A percentile compares a stretch with the other conserved stretches of the same genome.
Evolutionary conservation across 2,888 invertebrate species (phyloP).

Genomic region (Eledone cirrhosa): DNA sequence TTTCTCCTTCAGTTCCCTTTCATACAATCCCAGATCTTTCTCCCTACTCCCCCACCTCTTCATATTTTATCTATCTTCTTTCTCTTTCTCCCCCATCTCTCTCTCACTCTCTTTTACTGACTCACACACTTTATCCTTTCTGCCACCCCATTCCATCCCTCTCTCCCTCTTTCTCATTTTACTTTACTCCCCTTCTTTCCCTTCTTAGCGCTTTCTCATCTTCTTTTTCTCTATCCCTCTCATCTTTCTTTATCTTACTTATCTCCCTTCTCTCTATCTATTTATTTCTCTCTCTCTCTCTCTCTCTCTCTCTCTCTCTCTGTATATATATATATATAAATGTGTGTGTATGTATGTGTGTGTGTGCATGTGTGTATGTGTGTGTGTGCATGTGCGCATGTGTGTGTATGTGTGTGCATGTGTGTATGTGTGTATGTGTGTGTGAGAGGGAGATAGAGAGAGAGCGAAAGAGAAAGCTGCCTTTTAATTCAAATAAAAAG

Average conservation of each 20-base stretch:
- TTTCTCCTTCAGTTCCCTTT: not conserved
- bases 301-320: not conserved
- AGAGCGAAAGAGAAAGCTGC: not conserved
- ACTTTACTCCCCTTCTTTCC: not conserved
- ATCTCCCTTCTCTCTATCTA: not conserved
- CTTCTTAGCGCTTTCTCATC: not conserved
- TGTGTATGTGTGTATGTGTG: not conserved
- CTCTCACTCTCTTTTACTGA: not conserved
- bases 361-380: not conserved
- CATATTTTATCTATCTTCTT: not conserved
- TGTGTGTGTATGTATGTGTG: not conserved
- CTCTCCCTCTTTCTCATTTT: not conserved
- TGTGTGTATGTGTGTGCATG: not conserved
- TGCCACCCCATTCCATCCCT: not conserved
- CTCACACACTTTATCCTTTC: not conserved
- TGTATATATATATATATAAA: no score
- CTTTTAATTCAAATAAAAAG: no score
- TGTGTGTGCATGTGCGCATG: slow-evolving; percentile 6
- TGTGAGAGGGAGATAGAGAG: not conserved
- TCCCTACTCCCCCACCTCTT: not conserved
- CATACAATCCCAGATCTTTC: not conserved
- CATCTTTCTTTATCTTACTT: not conserved
- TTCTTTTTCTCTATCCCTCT: not conserved
- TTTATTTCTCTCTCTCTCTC: not conserved
- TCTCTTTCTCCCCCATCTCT: not conserved